These are phyloP conservation scores for Apodemia zela DNA, from an alignment of 2,888 invertebrate species.

Conservation along the genomic window DNA sequence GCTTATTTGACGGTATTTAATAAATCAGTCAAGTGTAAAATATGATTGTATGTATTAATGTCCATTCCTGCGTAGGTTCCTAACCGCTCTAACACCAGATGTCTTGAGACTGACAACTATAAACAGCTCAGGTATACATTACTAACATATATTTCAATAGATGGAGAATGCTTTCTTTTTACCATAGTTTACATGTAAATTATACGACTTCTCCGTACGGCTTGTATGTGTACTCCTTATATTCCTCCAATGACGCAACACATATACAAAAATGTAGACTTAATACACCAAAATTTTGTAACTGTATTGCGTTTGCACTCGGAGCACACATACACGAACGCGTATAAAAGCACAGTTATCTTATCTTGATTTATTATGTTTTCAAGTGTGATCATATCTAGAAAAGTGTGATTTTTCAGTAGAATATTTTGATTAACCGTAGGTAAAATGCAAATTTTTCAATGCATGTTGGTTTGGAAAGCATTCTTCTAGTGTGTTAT, in stretches of 20 bases:
- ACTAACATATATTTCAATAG: slow-evolving; percentile 52
- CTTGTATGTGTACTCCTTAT: slow-evolving; percentile 30
- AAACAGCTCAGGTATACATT: slow-evolving; percentile 73
- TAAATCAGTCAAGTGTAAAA: slow-evolving; percentile 35
- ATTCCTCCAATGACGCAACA: not conserved
- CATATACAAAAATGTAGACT: not conserved
- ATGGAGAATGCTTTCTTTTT: slow-evolving; percentile 74
- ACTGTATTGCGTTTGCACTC: slow-evolving; percentile 27
- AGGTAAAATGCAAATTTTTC: slow-evolving; percentile 19
- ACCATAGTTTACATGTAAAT: slow-evolving; percentile 42
- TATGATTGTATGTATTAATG: slow-evolving; percentile 35
- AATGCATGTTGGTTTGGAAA: slow-evolving; percentile 55
- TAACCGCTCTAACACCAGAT: slow-evolving; percentile 78
- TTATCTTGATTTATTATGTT: not conserved
- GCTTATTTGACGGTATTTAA: slow-evolving; percentile 3
- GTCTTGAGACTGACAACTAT: slow-evolving; percentile 79
- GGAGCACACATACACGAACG: not conserved
- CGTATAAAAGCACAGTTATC: not conserved
- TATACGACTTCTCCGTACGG: slow-evolving; percentile 21
- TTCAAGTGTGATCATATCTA: slow-evolving; percentile 24
- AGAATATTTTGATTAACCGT: slow-evolving; percentile 24
- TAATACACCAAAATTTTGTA: slow-evolving; percentile 27
- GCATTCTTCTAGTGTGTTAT: slow-evolving; percentile 62
- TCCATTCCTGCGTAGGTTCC: slow-evolving; percentile 68
- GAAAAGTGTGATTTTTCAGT: slow-evolving; percentile 37